Conservation (phyloP, 2,888 invertebrate genomes). For the Acronicta alni region DNA sequence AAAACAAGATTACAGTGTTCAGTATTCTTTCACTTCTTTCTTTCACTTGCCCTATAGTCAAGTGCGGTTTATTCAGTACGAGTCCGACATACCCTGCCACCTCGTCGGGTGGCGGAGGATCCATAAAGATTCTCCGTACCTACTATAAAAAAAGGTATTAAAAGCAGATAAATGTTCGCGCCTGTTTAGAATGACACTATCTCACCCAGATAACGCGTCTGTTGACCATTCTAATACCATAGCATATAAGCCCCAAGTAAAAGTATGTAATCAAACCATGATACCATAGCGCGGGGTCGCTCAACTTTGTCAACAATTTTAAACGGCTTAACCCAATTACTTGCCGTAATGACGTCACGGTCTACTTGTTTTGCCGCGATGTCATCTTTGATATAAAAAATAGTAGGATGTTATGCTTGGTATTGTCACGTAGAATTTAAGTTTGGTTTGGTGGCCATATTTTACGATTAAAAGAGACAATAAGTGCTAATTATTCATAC, state of each 20-base stretch:
- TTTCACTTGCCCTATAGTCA: no score
- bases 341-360: constrained; percentile 81
- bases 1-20: no score
- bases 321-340: constrained; percentile 82
- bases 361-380: constrained; percentile 75
- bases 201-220: constrained; percentile 44
- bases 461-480: constrained; percentile 5
- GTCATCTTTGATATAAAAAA: constrained; percentile 72
- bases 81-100: no score
- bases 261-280: constrained; percentile 51
- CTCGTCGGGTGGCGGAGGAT: no score
- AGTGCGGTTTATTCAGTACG: no score
- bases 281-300: constrained; percentile 43
- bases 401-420: constrained; percentile 44
- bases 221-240: constrained; percentile 47
- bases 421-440: constrained; percentile 16
- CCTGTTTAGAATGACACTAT: constrained; percentile 12
- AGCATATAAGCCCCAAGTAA: constrained; percentile 53
- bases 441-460: constrained; percentile 17
- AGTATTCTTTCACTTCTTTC: no score
- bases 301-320: constrained; percentile 63
- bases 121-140: no score
- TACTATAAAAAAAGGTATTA: no score
- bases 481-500: background rate
- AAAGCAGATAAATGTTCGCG: no score